Conservation (phyloP, 1,140 invertebrate genomes). For the Agrilus planipennis region DNA sequence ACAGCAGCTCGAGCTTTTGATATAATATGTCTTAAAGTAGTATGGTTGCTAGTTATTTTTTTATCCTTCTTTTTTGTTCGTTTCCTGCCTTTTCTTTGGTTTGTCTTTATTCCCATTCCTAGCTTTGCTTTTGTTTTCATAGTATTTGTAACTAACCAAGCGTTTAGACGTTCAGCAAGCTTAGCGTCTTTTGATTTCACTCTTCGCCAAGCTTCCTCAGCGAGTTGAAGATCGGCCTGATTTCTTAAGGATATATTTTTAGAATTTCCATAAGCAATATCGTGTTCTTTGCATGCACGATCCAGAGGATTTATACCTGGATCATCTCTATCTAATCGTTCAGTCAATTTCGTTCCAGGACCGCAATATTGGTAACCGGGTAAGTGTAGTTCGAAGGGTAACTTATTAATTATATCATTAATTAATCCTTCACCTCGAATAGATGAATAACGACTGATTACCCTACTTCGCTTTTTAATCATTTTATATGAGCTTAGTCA, state of each 20-base stretch:
- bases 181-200: background rate
- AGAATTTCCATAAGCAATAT: conserved; percentile 32
- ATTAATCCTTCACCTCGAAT: conserved; percentile 5
- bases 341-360: conserved; percentile 35
- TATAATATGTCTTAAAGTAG: background rate
- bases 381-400: conserved; percentile 36
- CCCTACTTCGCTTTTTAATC: too few relatives aligned
- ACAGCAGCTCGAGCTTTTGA: background rate
- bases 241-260: conserved; percentile 5
- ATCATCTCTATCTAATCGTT: conserved; percentile 33
- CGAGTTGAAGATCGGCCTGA: background rate
- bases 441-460: too few relatives aligned
- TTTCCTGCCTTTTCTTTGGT: background rate
- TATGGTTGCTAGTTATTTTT: conserved; percentile 1
- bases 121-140: background rate
- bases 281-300: conserved; percentile 34
- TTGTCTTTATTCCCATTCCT: conserved; percentile 2
- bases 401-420: conserved; percentile 27
- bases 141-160: background rate
- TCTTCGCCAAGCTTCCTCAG: background rate
- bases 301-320: conserved; percentile 35
- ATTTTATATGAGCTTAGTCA: too few relatives aligned
- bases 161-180: background rate
- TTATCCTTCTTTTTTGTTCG: background rate
- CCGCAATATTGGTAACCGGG: conserved; percentile 37